Evolutionary conservation across 2,113 vertebrate species (phyloP).

Genomic region (Petroica traversi): DNA sequence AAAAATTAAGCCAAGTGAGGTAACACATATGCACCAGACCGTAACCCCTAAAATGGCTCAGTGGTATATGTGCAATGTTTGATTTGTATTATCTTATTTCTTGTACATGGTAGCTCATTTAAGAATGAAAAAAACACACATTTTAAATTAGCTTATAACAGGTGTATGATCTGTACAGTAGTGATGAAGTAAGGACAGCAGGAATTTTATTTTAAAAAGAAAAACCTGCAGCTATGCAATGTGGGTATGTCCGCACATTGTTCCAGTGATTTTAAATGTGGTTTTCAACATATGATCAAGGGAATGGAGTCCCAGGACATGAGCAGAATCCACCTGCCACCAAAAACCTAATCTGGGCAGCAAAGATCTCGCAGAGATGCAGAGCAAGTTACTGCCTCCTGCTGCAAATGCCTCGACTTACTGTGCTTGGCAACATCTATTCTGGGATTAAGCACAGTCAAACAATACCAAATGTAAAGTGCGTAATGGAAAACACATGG

Average conservation of each 20-base stretch:
- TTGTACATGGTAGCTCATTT: not conserved
- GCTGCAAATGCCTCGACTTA: not conserved
- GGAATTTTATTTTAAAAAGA: not conserved
- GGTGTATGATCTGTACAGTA: not conserved
- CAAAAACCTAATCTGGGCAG: not conserved
- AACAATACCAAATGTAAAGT: not conserved
- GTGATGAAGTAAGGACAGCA: not conserved
- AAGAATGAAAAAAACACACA: not conserved
- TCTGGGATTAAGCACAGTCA: not conserved
- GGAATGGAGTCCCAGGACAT: not conserved
- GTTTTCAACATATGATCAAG: not conserved
- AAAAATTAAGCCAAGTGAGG: not conserved
- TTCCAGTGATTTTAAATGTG: not conserved
- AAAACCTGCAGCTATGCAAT: not conserved
- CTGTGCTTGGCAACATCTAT: not conserved
- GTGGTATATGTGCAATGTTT: not conserved
- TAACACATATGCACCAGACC: not conserved
- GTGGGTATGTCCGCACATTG: fast-evolving
- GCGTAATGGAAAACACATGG: not conserved
- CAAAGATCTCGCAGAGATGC: fast-evolving
- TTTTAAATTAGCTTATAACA: not conserved
- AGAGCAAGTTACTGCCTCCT: not conserved
- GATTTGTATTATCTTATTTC: not conserved
- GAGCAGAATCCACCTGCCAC: not conserved
- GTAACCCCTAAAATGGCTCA: not conserved